Evolutionary conservation across 2,888 invertebrate species (phyloP).

Genomic region (Tolmerus cingulatus): DNA sequence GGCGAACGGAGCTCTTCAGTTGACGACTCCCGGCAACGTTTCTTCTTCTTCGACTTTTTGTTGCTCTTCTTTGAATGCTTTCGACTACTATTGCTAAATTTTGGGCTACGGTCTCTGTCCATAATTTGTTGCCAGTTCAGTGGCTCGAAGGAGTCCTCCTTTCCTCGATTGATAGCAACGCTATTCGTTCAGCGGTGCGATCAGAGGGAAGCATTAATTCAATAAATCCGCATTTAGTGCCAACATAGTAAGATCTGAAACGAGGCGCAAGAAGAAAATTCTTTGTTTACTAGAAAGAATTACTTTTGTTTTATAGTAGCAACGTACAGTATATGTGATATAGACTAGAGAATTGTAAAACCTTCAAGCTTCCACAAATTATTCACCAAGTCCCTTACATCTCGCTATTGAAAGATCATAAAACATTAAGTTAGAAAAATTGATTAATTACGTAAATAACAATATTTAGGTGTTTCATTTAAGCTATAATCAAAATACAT

Average conservation of each 20-base stretch:
- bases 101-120: constrained; percentile 49
- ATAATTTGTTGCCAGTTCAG: constrained; percentile 44
- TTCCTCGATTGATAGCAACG: not conserved
- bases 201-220: constrained; percentile 3
- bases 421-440: too few species aligned
- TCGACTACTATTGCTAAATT: constrained; percentile 47
- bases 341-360: too few species aligned
- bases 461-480: too few species aligned
- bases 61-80: constrained; percentile 50
- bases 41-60: constrained; percentile 50
- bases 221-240: not conserved
- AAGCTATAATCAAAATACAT: too few species aligned
- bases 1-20: not conserved
- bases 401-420: too few species aligned
- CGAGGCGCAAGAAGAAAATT: not conserved
- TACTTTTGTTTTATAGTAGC: too few species aligned
- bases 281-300: not conserved
- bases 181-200: not conserved
- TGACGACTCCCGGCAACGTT: constrained; percentile 48
- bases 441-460: too few species aligned
- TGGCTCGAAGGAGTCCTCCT: not conserved
- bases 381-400: too few species aligned
- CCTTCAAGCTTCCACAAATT: too few species aligned
- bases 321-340: too few species aligned
- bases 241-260: constrained; percentile 20